Evolutionary conservation across 1,140 invertebrate genomes (phyloP), one percentile per base, ranked within the genome.

Genomic region (Nomia melanderi): DNA sequence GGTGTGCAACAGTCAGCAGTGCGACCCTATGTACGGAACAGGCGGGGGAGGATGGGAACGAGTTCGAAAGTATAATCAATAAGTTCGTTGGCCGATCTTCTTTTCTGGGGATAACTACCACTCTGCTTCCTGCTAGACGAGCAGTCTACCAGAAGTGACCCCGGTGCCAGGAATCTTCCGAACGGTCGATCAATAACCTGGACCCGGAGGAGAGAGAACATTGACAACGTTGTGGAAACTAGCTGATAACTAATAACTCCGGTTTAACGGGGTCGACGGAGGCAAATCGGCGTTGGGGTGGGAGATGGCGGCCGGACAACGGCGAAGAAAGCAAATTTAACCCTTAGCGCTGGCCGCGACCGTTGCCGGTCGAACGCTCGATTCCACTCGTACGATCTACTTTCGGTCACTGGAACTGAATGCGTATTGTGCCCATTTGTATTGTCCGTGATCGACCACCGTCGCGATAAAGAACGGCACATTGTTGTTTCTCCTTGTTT

Each of bases 171-270:
- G 80, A 86, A 82, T 85, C 81, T 87, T 85, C 81, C 69, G 75
- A 81, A 77, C 67, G 63, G 74, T 65, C 82, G 86, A 87, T 87
- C 87, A 87, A 88, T 87, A 87, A 86, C 78, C 69, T 64, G 71
- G 56, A 62, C 75, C 41, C 36, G 66, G 44, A 73, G n/a, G 39
- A 80, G 31, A 69, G 63, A 73, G 62, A 70, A 47, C 62, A 75
- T 62, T 65, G 60, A 69, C 67, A 78, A 56, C 27, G 39, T 8
- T 27, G 47, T 64, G 47, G 36, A 39, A 25, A 60, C 17, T 39
- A 39, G 33, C 50, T 53, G 63, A 77, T 62, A 73, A 69, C 63
- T 77, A 69, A 59, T 69, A 59, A 79, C 54, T 39, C 33, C 36
- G 36, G 41, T n/a, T 11, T 41, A 75, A 79, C 23, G 71, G 50